Base-by-base conservation (phyloP, 2,888 invertebrate species). In the Strigamia crassipes region DNA sequence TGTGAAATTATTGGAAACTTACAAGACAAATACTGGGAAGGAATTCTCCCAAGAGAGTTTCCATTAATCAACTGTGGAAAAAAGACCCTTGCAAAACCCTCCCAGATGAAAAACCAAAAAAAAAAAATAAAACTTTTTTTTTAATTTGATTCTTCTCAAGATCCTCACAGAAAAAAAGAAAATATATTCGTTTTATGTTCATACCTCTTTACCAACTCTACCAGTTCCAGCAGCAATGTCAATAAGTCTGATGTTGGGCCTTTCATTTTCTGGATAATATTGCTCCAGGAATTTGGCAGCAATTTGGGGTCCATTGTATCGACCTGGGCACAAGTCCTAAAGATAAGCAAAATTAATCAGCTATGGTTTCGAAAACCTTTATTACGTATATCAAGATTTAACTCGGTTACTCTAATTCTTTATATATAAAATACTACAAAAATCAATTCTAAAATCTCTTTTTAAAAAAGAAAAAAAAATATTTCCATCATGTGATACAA, bases 161-260 rank as follows among this genome's bases (percentile, higher is more conserved):
- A 46, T 15, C 42, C 13, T 12, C 42, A 42, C 0, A 42, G 13
- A 46, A 46, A 42, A 15, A 46, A 13, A 15, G n/a, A 46, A 46
- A 46, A 15, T 46, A 12, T n/a, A 46, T 13, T 13, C 9, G 46
- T 46, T 13, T 46, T 12, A 46, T 12, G n/a, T 42, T 13, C 51
- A 41, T 42, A 81, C 81, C 78, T 81, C 77, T 81, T 85, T 85
- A 6, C 87, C 88, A 38, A 87, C 86, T 81, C 86, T 84, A 9
- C 88, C 88, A 5, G 88, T 87, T 21, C 88, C 88, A 46, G 87
- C 87, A 3, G 88, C 88, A 5, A 88, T 86, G 83, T 88, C 88
- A 6, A 88, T 83, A 41, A 88, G 84, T 77, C 85, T 84, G 5
- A 87, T 83, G 13, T 84, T 82, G 23, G 51, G 13, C 15, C 84